These are phyloP conservation scores for Drosophila seclusa DNA, from an alignment of 2,888 invertebrate genomes.

Conservation along the genomic window DNA sequence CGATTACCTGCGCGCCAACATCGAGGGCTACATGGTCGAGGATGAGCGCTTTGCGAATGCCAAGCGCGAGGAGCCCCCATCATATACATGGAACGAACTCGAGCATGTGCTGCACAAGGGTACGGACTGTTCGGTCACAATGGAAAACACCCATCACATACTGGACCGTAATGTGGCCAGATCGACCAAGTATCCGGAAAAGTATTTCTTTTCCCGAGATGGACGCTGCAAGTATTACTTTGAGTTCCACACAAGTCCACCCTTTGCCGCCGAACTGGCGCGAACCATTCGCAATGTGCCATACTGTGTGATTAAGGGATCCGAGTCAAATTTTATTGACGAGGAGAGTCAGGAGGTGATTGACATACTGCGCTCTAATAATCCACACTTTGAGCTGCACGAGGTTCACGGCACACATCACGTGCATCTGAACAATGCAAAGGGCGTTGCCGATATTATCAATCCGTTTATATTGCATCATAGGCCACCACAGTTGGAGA, in stretches of 20 bases:
- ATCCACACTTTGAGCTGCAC: conserved; percentile 87
- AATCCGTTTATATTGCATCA: conserved; percentile 86
- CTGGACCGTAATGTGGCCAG: conserved; percentile 87
- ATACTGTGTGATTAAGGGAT: conserved; percentile 88
- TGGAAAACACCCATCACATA: conserved; percentile 86
- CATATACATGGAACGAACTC: conserved; percentile 88
- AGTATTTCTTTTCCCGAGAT: conserved; percentile 86
- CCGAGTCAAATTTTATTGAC: conserved; percentile 86
- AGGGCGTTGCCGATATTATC: conserved; percentile 86
- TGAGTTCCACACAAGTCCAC: conserved; percentile 75
- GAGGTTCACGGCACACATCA: conserved; percentile 90
- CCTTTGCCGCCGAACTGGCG: conserved; percentile 87
- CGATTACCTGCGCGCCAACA: conserved; percentile 78
- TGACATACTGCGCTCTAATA: conserved; percentile 86
- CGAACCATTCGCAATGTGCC: conserved; percentile 87
- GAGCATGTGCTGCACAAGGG: conserved; percentile 86
- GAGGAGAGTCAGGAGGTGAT: conserved; percentile 86
- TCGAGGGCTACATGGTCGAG: conserved; percentile 85
- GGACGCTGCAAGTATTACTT: conserved; percentile 80
- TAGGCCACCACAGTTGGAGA: conserved; percentile 73
- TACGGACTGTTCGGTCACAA: conserved; percentile 86
- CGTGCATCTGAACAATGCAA: conserved; percentile 89
- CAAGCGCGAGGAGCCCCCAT: conserved; percentile 86
- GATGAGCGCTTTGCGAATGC: conserved; percentile 83
- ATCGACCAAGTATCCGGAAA: conserved; percentile 87